A percentile compares a stretch with the other conserved stretches of the same genome.
Evolutionary conservation across 2,888 invertebrate genomes (phyloP).

Genomic region (Balanococcus diminutus): DNA sequence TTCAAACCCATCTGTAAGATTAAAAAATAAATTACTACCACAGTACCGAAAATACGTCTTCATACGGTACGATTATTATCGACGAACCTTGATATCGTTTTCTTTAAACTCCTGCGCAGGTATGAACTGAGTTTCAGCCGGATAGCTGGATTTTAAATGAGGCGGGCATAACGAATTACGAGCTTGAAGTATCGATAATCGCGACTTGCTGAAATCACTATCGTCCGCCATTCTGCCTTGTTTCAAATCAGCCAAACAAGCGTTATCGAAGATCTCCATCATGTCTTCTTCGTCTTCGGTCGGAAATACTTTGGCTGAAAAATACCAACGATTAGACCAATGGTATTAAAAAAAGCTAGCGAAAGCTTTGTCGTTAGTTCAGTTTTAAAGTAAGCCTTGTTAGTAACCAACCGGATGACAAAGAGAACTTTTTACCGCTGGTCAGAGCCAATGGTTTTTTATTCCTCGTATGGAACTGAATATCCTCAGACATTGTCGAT

Average conservation of each 20-base stretch:
- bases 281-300: constrained; percentile 75
- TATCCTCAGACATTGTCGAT: constrained; percentile 46
- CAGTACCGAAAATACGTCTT: no score
- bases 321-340: background rate
- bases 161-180: constrained; percentile 84
- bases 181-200: constrained; percentile 67
- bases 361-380: background rate
- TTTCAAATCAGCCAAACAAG: constrained; percentile 70
- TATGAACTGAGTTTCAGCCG: constrained; percentile 77
- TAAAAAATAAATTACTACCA: constrained; percentile 22
- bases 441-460: constrained; percentile 51
- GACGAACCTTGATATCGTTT: constrained; percentile 71
- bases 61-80: background rate
- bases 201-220: constrained; percentile 77
- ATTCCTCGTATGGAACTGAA: background rate
- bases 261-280: constrained; percentile 83
- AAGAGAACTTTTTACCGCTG: constrained; percentile 59
- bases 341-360: background rate
- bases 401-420: constrained; percentile 59
- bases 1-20: constrained; percentile 12
- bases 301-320: constrained; percentile 59
- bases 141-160: constrained; percentile 83
- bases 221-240: constrained; percentile 70
- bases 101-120: constrained; percentile 65
- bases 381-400: constrained; percentile 53